A percentile compares a stretch with the other conserved stretches of the same genome.
Evolutionary conservation across 2,113 vertebrate genomes (phyloP).

Genomic region (Cebidichthys violaceus): DNA sequence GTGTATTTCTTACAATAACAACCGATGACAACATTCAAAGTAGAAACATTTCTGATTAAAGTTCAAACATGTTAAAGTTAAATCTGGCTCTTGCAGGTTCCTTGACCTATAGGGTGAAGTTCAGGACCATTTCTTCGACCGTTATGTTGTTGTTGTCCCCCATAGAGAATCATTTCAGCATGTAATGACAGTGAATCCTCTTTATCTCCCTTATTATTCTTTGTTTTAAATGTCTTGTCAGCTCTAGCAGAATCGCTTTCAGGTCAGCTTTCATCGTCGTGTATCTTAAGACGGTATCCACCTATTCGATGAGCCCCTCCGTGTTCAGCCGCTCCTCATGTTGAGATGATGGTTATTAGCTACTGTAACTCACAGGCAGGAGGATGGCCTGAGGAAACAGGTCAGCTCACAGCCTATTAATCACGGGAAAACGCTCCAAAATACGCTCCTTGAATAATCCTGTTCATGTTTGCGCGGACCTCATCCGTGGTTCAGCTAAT

Average conservation of each 20-base stretch:
- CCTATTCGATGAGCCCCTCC: constrained; percentile 1
- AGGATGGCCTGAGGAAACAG: constrained; percentile 70
- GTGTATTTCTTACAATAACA: no score
- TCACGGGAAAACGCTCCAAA: constrained; percentile 61
- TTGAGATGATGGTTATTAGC: constrained; percentile 61
- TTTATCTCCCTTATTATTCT: no score
- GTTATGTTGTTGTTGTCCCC: no score
- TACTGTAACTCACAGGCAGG: constrained; percentile 66
- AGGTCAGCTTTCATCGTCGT: constrained; percentile 13
- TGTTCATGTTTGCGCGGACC: constrained; percentile 43
- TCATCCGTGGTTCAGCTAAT: constrained; percentile 41
- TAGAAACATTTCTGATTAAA: no score
- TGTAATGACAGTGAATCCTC: no score
- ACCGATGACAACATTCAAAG: no score
- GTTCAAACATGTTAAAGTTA: no score
- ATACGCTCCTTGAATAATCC: constrained; percentile 59
- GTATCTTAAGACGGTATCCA: background rate
- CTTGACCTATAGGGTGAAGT: background rate
- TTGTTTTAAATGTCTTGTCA: background rate
- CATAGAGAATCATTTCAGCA: no score
- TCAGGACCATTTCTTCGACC: background rate
- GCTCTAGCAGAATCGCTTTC: constrained; percentile 3
- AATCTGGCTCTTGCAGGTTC: no score
- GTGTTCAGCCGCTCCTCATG: constrained; percentile 12
- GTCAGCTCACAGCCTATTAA: constrained; percentile 68